Percentiles rank a stretch among this genome's conserved stretches.
Evolutionary conservation across 2,113 vertebrate species (phyloP).

Genomic region (Sorex araneus): DNA sequence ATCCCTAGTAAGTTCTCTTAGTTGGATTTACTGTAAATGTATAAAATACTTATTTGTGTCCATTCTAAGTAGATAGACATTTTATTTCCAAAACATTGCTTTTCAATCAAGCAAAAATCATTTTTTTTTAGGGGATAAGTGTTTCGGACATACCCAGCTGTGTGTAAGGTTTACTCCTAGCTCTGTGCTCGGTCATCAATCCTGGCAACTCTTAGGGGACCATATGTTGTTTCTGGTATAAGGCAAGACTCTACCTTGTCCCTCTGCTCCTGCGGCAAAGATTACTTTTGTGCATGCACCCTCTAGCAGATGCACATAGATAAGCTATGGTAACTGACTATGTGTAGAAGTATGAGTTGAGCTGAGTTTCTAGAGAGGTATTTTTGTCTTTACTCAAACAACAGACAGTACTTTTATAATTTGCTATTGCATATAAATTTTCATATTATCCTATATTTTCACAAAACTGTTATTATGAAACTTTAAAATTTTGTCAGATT

Average conservation of each 20-base stretch:
- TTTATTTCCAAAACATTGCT: background rate
- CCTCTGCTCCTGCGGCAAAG: background rate
- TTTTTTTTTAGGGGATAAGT: too few relatives aligned
- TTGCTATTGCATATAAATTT: background rate
- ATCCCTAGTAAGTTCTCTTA: slow-evolving; percentile 29
- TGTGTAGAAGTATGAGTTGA: background rate
- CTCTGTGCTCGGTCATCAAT: too few relatives aligned
- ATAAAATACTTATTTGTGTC: background rate
- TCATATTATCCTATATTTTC: background rate
- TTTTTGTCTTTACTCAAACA: background rate
- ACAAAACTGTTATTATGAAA: background rate
- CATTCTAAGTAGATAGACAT: background rate
- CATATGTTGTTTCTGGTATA: too few relatives aligned
- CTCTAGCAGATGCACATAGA: background rate
- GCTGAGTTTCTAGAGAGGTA: background rate
- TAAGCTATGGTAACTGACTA: background rate
- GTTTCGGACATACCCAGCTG: too few relatives aligned
- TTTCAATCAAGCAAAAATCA: too few relatives aligned
- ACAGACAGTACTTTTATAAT: background rate
- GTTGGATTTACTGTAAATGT: background rate
- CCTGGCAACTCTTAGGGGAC: too few relatives aligned
- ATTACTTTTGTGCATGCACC: background rate
- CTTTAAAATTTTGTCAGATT: background rate
- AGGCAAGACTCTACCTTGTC: too few relatives aligned
- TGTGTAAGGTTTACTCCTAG: too few relatives aligned